phyloP scores from a whole-genome alignment of 2,797 vertebrate species.

The Myotis vivesi region DNA sequence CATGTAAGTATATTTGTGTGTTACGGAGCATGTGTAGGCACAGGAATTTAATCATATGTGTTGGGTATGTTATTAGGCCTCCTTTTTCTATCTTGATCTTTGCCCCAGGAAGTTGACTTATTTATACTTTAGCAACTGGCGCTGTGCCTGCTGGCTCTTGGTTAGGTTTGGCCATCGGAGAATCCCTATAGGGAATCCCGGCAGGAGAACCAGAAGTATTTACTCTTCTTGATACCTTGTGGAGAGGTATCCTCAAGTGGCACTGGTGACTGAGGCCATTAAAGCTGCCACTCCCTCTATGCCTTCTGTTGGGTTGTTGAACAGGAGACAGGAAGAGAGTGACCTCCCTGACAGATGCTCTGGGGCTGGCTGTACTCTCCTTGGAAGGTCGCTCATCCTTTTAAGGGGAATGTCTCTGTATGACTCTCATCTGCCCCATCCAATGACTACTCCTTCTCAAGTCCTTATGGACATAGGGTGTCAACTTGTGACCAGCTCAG shows the following conservation, averaged over 20 bases:
- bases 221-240: not conserved
- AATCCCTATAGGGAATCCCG: not conserved
- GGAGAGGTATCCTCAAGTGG: not conserved
- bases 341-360: not conserved
- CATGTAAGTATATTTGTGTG: not conserved
- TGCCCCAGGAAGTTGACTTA: conserved; percentile 12
- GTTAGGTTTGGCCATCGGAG: not conserved
- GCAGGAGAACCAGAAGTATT: not conserved
- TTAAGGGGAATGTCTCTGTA: not conserved
- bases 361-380: not conserved
- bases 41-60: not conserved
- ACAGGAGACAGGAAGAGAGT: not conserved
- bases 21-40: not conserved
- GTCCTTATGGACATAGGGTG: not conserved
- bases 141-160: not conserved
- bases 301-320: not conserved
- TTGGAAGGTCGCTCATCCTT: not conserved
- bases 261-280: not conserved
- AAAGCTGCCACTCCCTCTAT: not conserved
- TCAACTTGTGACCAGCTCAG: not conserved
- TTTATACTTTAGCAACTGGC: not conserved
- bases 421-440: not conserved
- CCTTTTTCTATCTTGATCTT: not conserved
- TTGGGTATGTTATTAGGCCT: not conserved
- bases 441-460: not conserved